Conservation (phyloP, 2,113 vertebrate genomes). For the Felis chaus region DNA sequence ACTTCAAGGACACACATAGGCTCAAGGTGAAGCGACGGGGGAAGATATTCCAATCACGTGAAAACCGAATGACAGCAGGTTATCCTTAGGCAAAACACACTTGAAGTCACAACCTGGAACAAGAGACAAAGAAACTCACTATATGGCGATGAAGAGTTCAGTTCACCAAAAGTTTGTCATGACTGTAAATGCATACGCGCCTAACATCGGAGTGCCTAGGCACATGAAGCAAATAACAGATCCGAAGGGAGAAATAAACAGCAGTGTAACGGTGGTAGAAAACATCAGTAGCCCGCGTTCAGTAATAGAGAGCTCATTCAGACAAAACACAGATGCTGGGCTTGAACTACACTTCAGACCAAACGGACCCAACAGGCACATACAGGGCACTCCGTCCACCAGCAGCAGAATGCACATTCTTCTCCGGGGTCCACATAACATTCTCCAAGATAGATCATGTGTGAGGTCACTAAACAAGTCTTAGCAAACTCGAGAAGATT, state of each 20-base stretch:
- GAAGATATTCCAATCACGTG: rapidly evolving
- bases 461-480: not conserved
- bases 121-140: not conserved
- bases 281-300: not conserved
- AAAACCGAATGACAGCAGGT: not conserved
- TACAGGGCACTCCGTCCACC: not conserved
- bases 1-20: not conserved
- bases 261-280: not conserved
- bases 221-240: not conserved
- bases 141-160: not conserved
- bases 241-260: not conserved
- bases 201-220: not conserved
- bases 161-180: not conserved
- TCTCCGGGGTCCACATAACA: not conserved
- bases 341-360: not conserved
- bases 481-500: not conserved
- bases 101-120: not conserved
- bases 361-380: not conserved
- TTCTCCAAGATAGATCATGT: not conserved
- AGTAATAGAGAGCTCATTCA: not conserved
- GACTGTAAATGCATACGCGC: not conserved
- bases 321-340: not conserved
- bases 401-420: not conserved
- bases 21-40: not conserved
- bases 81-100: not conserved